Conservation (phyloP, 2,888 invertebrate species). For the Ectemnius cavifrons region DNA sequence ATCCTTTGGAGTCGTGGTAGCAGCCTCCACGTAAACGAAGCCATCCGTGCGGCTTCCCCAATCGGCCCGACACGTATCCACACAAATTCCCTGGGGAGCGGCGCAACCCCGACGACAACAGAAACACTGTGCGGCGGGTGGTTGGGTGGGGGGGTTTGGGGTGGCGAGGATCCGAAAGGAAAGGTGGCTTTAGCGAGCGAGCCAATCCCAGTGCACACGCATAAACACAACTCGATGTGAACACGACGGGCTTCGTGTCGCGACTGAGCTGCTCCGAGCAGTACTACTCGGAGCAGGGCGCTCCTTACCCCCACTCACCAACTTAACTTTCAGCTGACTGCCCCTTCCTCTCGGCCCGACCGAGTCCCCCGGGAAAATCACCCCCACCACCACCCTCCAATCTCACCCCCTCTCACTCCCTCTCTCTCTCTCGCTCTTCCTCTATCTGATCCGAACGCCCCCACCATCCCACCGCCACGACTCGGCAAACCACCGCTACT, state of each 20-base stretch:
- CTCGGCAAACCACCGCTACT: constrained; percentile 15
- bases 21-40: constrained; percentile 39
- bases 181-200: too few relatives aligned
- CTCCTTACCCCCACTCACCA: constrained; percentile 36
- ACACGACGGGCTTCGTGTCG: constrained; percentile 66
- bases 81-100: constrained; percentile 7
- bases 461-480: not conserved
- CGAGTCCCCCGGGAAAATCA: constrained; percentile 58
- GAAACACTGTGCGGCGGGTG: constrained; percentile 1
- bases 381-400: constrained; percentile 17
- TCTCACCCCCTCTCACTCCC: not conserved
- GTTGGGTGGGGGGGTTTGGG: constrained; percentile 10
- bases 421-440: constrained; percentile 19
- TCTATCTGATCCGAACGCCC: not conserved
- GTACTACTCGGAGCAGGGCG: constrained; percentile 40
- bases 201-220: too few relatives aligned
- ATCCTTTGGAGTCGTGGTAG: constrained; percentile 39
- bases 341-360: constrained; percentile 40
- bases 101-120: too few relatives aligned
- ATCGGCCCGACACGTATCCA: not conserved
- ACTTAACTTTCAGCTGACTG: constrained; percentile 58
- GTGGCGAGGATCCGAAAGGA: too few relatives aligned
- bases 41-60: constrained; percentile 41
- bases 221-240: constrained; percentile 18
- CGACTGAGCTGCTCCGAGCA: constrained; percentile 62